These are phyloP conservation scores for Eleginops maclovinus DNA, from an alignment of 2,113 vertebrate genomes.

Conservation along the genomic window DNA sequence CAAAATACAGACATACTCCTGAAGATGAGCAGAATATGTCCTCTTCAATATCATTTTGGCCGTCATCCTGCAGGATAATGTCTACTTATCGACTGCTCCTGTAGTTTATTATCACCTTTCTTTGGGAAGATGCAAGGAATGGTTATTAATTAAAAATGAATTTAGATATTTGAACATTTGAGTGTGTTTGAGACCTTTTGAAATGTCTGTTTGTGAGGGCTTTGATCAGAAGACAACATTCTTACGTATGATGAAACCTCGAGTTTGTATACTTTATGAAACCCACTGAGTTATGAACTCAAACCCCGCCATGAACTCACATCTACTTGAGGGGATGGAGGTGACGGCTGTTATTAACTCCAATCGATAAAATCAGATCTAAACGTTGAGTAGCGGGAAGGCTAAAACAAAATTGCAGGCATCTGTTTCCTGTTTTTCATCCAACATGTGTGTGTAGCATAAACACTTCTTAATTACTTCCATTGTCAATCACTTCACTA, in stretches of 20 bases:
- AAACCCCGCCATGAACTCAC: neutral
- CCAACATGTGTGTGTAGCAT: too few species aligned
- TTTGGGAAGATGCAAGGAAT: too few species aligned
- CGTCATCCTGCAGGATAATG: too few species aligned
- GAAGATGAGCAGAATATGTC: too few species aligned
- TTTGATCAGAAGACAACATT: neutral
- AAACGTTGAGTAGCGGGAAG: neutral
- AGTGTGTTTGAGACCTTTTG: too few species aligned
- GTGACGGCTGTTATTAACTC: neutral
- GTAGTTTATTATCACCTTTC: too few species aligned
- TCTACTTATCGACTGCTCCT: too few species aligned
- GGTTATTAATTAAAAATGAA: too few species aligned
- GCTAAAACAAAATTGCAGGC: neutral
- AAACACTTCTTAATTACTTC: slow-evolving; percentile 15
- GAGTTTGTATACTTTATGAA: neutral
- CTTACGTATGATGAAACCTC: too few species aligned
- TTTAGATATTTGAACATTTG: too few species aligned
- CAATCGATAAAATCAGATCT: neutral
- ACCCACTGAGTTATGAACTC: neutral
- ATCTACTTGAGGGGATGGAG: neutral
- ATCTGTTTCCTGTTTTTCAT: neutral
- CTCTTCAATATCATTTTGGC: too few species aligned
- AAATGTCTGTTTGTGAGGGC: neutral
- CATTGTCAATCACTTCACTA: slow-evolving; percentile 5
- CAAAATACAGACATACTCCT: too few species aligned